Evolutionary conservation across 1,140 invertebrate genomes (phyloP).

Genomic region (Heliconius congener): DNA sequence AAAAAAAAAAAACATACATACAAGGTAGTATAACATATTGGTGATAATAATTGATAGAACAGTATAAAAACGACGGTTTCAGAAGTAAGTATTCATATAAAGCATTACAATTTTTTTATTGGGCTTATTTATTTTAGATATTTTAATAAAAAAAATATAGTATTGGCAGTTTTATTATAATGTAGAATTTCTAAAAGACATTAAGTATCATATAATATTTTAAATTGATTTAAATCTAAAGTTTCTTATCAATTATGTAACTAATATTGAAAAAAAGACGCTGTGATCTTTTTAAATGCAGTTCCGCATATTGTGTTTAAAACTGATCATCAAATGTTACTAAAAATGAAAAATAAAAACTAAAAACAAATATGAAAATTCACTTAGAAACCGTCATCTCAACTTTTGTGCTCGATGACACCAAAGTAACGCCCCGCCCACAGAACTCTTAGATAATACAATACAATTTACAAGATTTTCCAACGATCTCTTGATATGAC

Average conservation of each 20-base stretch:
- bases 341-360: too few species aligned
- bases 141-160: neutral
- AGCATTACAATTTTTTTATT: neutral
- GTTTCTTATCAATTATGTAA: too few species aligned
- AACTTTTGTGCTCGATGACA: constrained; percentile 9
- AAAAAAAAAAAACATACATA: neutral
- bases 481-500: constrained; percentile 61
- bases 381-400: neutral
- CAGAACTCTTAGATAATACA: neutral
- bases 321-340: too few species aligned
- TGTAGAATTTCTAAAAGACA: too few species aligned
- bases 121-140: neutral
- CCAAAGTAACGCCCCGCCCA: neutral
- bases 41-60: neutral
- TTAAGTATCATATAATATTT: too few species aligned
- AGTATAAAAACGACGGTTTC: neutral
- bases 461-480: neutral
- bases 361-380: neutral
- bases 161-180: too few species aligned
- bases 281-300: too few species aligned
- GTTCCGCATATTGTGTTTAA: too few species aligned
- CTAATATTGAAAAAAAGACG: too few species aligned
- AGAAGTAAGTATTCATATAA: neutral
- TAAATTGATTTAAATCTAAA: too few species aligned
- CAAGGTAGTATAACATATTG: neutral